These are phyloP conservation scores for Thinocorus orbignyianus DNA, from an alignment of 2,113 vertebrate species.

Conservation along the genomic window DNA sequence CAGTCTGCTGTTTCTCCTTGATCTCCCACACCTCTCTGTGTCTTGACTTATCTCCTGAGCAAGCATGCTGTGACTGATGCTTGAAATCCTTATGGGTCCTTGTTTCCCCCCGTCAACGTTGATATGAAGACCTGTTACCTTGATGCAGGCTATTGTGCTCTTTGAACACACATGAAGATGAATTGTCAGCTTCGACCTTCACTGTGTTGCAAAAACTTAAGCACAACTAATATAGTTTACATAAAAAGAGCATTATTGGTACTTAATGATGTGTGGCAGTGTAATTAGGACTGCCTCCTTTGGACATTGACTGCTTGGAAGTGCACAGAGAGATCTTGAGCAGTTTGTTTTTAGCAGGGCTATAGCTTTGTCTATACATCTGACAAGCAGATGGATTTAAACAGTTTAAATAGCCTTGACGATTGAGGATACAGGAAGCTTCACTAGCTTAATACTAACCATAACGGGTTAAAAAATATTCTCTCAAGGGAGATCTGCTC, in stretches of 20 bases:
- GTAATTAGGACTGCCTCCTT: not conserved
- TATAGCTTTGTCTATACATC: not conserved
- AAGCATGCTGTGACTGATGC: not conserved
- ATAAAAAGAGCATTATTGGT: not conserved
- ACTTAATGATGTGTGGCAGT: accelerated
- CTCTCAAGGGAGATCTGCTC: not conserved
- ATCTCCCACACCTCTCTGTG: not conserved
- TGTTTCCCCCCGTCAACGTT: not conserved
- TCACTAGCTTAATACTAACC: not conserved
- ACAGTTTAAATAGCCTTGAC: not conserved
- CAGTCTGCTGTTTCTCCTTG: not conserved
- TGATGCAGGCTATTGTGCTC: not conserved
- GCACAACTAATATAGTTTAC: not conserved
- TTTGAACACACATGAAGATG: not conserved
- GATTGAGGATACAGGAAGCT: not conserved
- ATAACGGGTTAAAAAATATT: not conserved
- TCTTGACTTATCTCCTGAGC: not conserved
- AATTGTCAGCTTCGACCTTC: not conserved
- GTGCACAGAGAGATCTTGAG: not conserved
- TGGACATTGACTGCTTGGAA: not conserved
- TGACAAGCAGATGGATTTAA: not conserved
- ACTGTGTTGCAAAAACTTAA: not conserved
- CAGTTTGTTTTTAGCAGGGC: not conserved
- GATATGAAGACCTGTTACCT: not conserved
- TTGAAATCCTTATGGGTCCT: not conserved